phyloP scores from a whole-genome alignment of 2,888 invertebrate species.

The Scrobipalpa costella region DNA sequence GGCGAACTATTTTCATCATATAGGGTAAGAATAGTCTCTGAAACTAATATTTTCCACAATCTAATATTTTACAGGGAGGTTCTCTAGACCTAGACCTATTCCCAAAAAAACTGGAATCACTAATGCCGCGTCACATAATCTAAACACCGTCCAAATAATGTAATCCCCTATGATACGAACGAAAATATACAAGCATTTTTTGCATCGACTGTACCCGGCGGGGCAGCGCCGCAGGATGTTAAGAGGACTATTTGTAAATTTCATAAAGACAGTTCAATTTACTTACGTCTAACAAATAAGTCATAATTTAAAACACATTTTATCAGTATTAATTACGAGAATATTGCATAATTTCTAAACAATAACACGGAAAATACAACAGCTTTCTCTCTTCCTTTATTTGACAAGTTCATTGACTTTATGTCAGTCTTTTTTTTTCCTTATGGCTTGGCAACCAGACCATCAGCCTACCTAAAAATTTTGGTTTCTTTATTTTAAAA shows the following conservation, averaged over 20 bases:
- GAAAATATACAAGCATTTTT: not conserved
- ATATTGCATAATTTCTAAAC: constrained; percentile 14
- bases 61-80: no score
- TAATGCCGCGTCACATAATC: no score
- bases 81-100: no score
- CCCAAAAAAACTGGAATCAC: no score
- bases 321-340: not conserved
- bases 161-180: no score
- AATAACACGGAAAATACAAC: constrained; percentile 9
- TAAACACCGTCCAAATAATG: no score
- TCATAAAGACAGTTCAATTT: not conserved
- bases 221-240: not conserved
- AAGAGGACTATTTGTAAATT: not conserved
- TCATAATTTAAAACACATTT: not conserved
- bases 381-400: constrained; percentile 10
- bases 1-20: no score
- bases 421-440: not conserved
- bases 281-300: not conserved
- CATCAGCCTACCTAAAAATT: not conserved
- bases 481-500: not conserved
- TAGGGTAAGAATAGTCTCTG: no score
- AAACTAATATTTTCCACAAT: no score
- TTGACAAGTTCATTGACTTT: constrained; percentile 15
- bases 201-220: not conserved
- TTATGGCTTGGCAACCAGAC: not conserved